Conservation (phyloP, 64 coral and sea anemone species). For the Astreopora myriophthalma region DNA sequence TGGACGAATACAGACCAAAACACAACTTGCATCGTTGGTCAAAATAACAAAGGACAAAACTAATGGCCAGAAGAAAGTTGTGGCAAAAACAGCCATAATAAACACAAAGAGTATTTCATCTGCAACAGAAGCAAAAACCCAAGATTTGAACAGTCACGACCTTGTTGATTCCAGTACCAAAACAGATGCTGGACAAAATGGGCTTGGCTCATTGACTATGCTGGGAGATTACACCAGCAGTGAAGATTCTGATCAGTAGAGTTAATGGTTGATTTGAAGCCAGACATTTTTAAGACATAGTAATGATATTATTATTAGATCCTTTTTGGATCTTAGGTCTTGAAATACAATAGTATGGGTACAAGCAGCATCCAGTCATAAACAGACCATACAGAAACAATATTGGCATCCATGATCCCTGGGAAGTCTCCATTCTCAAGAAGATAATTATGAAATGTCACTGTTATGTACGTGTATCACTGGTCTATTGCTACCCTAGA, state of each 20-base stretch:
- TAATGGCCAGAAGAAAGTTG: constrained; percentile 4
- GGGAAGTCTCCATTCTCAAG: too few species aligned
- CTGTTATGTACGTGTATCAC: too few species aligned
- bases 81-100: background rate
- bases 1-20: constrained; percentile 65
- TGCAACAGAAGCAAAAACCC: background rate
- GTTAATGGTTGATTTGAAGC: background rate
- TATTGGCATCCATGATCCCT: too few species aligned
- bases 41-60: constrained; percentile 67
- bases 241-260: constrained; percentile 74
- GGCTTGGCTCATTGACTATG: constrained; percentile 40
- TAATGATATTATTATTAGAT: too few species aligned
- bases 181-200: background rate
- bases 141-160: background rate
- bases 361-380: too few species aligned
- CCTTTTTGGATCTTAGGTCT: too few species aligned
- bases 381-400: too few species aligned
- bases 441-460: too few species aligned
- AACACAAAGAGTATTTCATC: background rate
- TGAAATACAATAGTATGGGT: too few species aligned
- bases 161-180: background rate
- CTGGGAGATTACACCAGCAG: constrained; percentile 85
- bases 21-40: constrained; percentile 65
- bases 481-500: too few species aligned
- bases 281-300: background rate